A percentile compares a stretch with the other conserved stretches of the same genome.
These are phyloP conservation scores for Bombylius major DNA, from an alignment of 2,888 invertebrate genomes.

Conservation along the genomic window DNA sequence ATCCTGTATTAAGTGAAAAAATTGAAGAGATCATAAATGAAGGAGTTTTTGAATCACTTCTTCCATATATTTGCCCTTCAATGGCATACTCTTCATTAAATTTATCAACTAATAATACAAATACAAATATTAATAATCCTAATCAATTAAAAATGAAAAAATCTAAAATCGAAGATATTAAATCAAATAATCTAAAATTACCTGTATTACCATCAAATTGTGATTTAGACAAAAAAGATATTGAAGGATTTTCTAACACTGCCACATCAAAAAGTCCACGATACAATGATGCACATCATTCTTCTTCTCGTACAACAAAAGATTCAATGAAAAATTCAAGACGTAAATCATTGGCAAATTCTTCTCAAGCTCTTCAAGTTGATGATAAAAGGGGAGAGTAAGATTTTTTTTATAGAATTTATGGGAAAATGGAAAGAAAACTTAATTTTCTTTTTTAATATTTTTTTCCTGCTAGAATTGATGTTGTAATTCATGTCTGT, in stretches of 20 bases:
- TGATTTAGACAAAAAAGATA: slow-evolving; percentile 2
- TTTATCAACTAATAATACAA: background rate
- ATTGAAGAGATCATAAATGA: slow-evolving; percentile 56
- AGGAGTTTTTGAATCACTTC: slow-evolving; percentile 68
- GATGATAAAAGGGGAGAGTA: slow-evolving; percentile 8
- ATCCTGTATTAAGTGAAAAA: slow-evolving; percentile 29
- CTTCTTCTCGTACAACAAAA: background rate
- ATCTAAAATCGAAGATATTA: background rate
- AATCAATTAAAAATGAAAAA: background rate
- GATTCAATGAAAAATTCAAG: slow-evolving; percentile 1
- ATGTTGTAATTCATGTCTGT: slow-evolving; percentile 88
- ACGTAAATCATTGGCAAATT: slow-evolving; percentile 5
- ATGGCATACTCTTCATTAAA: slow-evolving; percentile 10
- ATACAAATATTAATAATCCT: background rate
- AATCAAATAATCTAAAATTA: too few relatives aligned
- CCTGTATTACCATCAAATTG: background rate
- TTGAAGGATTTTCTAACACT: background rate
- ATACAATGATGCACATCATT: background rate
- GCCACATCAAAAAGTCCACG: background rate
- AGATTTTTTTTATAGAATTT: background rate
- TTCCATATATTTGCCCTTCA: slow-evolving; percentile 53
- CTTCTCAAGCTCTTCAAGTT: background rate
- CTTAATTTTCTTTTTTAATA: background rate
- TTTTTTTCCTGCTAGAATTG: slow-evolving; percentile 42
- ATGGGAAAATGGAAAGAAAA: too few relatives aligned